Base-by-base conservation (phyloP, 2,797 vertebrate species). In the Danio tinwini region DNA sequence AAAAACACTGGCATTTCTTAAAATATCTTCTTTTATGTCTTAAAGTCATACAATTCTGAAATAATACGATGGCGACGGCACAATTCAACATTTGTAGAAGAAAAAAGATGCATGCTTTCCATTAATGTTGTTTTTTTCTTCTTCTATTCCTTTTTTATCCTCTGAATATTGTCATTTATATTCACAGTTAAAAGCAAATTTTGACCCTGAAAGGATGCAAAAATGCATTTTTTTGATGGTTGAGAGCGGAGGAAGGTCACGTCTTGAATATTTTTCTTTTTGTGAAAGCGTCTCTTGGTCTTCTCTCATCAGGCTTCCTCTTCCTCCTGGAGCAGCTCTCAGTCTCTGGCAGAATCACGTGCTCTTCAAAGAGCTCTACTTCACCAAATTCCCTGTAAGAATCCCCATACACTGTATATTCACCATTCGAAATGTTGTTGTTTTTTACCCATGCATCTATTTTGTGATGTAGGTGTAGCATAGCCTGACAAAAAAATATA, bases 311-410 rank as follows among this genome's bases (percentile, higher is more conserved):
- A 99, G 97, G 84, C 92, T 97, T 2, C 97, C 98, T 81, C 93
- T 99, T 78, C 95, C 97, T 70, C 97, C 97, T 7, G 97, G 97
- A 56, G 92, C 96, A 0, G 96, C 97, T 8, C 87, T 96, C 7
- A 95, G 95, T 65, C 94, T 99, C 84, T 99, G 98, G 97, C 92
- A 97, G 93, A 99, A 97, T 90, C 70, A 90, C 11, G 90, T 92
- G 59, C 89, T 94, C 44, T 99, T 95, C 86, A 94, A 92, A 86
- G 88, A 96, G 78, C 89, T 97, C 2, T 99, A 98, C 90, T 99
- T 98, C 87, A 89, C 93, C 58, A 98, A 96, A 88, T 99, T 96
- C 90, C 94, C 96, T 2, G 98, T 99, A 94, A 93, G 95, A 88
- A 5, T 14, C 9, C 21, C 13, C 42, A n/a, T 13, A 62, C 39